Conservation (phyloP, 2,888 invertebrate genomes). For the Drosophila silvestris region DNA sequence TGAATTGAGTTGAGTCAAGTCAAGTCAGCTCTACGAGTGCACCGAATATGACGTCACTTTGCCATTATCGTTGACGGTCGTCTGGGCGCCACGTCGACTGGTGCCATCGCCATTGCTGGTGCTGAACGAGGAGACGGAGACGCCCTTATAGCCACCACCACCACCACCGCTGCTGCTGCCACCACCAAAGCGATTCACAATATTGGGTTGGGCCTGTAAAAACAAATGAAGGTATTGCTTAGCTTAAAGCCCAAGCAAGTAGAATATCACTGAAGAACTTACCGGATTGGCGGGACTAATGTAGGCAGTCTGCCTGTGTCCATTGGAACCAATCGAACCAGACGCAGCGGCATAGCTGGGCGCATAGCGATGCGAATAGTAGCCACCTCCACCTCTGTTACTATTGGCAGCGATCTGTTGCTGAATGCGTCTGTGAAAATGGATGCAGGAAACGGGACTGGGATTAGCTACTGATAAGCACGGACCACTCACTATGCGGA, state of each 20-base stretch:
- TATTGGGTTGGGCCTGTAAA: conserved; percentile 78
- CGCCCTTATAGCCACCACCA: conserved; percentile 85
- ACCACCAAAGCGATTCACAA: conserved; percentile 70
- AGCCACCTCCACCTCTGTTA: conserved; percentile 31
- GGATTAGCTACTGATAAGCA: background rate
- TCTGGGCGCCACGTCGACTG: conserved; percentile 87
- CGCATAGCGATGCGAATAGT: conserved; percentile 75
- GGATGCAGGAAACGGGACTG: background rate
- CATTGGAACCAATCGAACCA: conserved; percentile 87
- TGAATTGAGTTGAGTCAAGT: background rate
- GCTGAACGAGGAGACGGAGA: conserved; percentile 89
- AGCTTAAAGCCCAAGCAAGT: background rate
- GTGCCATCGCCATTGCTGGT: conserved; percentile 88
- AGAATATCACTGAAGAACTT: background rate
- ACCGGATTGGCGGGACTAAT: conserved; percentile 88
- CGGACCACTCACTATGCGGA: background rate
- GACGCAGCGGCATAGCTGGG: conserved; percentile 86
- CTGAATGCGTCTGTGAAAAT: conserved; percentile 70
- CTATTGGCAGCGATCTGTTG: conserved; percentile 77
- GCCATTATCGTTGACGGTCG: conserved; percentile 91
- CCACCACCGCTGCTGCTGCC: conserved; percentile 45
- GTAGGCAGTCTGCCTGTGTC: conserved; percentile 87
- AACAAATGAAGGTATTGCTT: background rate
- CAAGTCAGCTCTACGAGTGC: conserved; percentile 72
- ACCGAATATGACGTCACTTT: conserved; percentile 87